These are phyloP conservation scores for Apistogramma diplotaenia DNA, from an alignment of 2,113 vertebrate species.

Conservation along the genomic window DNA sequence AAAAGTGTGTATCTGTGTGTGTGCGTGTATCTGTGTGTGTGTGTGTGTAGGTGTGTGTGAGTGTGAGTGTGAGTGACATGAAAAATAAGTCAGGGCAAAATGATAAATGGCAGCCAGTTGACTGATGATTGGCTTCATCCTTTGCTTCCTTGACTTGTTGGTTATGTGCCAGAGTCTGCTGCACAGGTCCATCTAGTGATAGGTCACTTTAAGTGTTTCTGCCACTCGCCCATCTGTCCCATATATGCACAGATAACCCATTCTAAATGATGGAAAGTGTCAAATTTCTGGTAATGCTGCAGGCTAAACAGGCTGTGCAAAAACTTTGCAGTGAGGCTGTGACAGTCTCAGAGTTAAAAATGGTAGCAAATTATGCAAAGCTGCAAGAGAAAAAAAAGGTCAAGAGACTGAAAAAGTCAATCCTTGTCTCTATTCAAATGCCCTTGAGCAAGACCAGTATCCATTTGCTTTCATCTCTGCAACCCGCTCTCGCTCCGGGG, in stretches of 20 bases:
- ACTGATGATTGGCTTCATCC: not conserved
- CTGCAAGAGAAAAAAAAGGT: not conserved
- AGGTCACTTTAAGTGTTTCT: conserved; percentile 43
- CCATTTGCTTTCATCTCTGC: not conserved
- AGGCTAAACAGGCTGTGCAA: conserved; percentile 27
- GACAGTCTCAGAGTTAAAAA: conserved; percentile 9
- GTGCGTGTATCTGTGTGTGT: not conserved
- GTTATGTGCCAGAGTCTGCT: conserved; percentile 29
- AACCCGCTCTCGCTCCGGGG: not conserved
- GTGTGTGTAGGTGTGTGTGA: not conserved
- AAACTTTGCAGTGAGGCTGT: not conserved
- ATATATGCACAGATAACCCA: not conserved
- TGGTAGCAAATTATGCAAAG: not conserved
- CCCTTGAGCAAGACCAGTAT: not conserved
- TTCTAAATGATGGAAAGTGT: conserved; percentile 1
- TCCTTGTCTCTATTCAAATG: not conserved
- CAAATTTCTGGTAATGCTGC: conserved; percentile 43
- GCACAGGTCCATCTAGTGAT: not conserved
- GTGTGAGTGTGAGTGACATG: not conserved
- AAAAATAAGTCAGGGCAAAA: conserved; percentile 10
- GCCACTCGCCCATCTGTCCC: not conserved
- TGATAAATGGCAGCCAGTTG: conserved; percentile 10
- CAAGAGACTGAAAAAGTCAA: not conserved
- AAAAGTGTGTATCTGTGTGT: conserved; percentile 2
- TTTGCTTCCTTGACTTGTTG: not conserved